Evolutionary conservation across 2,113 vertebrate species (phyloP).

Genomic region (Muntiacus reevesi): DNA sequence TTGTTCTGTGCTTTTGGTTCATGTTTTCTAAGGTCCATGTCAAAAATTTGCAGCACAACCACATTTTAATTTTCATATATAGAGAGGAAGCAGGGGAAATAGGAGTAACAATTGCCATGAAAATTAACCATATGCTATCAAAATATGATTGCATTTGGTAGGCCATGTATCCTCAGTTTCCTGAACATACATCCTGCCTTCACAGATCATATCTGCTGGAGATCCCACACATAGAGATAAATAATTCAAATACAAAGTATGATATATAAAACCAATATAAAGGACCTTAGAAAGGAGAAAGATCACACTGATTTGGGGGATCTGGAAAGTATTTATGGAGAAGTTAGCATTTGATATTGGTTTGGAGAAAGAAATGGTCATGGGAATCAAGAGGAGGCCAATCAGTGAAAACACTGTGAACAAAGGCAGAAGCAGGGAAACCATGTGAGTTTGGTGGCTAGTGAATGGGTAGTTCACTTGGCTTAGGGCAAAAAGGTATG

Average conservation of each 20-base stretch:
- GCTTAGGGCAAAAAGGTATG: neutral
- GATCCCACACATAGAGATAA: neutral
- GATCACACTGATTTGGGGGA: neutral
- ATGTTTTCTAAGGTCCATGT: neutral
- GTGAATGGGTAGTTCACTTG: neutral
- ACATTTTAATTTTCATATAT: neutral
- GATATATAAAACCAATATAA: neutral
- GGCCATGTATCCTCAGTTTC: neutral
- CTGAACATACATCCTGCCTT: neutral
- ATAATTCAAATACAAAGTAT: neutral
- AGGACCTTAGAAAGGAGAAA: neutral
- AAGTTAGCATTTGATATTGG: neutral
- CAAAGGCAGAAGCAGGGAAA: neutral
- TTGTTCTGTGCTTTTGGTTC: neutral
- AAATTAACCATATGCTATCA: neutral
- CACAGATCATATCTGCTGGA: neutral
- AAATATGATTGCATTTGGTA: neutral
- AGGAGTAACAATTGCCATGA: neutral
- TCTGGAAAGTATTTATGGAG: neutral
- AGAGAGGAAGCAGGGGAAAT: neutral
- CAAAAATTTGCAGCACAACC: neutral
- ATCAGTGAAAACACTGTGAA: neutral
- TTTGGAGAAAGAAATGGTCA: neutral
- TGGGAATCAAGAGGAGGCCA: neutral
- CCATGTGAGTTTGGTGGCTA: neutral